phyloP scores from a whole-genome alignment of 2,797 vertebrate species.

The Acropternis orthonyx region DNA sequence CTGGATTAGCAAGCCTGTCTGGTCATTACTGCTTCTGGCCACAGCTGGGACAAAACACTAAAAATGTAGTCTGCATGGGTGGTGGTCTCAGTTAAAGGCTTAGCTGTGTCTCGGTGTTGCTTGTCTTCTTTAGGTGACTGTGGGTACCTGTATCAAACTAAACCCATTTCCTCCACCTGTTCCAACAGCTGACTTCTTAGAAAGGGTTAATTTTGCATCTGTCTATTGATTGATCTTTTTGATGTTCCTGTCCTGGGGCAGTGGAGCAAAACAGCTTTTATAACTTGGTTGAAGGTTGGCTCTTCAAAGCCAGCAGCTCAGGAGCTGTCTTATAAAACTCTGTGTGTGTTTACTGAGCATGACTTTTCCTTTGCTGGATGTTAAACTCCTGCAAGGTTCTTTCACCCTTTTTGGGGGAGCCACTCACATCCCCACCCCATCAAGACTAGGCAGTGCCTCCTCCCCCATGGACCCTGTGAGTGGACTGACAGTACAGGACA shows the following conservation, averaged over 20 bases:
- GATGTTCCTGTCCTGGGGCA: background rate
- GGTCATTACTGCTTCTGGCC: background rate
- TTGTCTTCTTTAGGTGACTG: background rate
- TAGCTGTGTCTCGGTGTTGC: background rate
- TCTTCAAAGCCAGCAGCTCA: slow-evolving; percentile 7
- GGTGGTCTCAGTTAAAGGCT: background rate
- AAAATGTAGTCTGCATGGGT: accelerated
- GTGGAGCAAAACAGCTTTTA: background rate
- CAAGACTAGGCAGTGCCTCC: background rate
- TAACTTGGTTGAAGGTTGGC: background rate
- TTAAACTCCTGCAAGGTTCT: background rate
- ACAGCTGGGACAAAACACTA: background rate
- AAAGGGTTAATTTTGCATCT: slow-evolving; percentile 24
- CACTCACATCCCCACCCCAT: background rate
- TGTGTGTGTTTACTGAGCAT: background rate
- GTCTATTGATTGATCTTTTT: background rate
- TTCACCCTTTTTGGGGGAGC: background rate
- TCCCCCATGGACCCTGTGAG: accelerated
- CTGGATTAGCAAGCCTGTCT: background rate
- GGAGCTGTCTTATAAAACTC: background rate
- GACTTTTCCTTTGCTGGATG: background rate
- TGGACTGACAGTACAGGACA: accelerated
- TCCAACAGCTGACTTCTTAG: background rate
- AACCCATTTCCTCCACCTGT: background rate
- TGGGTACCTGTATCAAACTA: background rate